A percentile compares a stretch with the other conserved stretches of the same genome.
Conservation (phyloP, 2,113 vertebrate species). For the Oreochromis niloticus region DNA sequence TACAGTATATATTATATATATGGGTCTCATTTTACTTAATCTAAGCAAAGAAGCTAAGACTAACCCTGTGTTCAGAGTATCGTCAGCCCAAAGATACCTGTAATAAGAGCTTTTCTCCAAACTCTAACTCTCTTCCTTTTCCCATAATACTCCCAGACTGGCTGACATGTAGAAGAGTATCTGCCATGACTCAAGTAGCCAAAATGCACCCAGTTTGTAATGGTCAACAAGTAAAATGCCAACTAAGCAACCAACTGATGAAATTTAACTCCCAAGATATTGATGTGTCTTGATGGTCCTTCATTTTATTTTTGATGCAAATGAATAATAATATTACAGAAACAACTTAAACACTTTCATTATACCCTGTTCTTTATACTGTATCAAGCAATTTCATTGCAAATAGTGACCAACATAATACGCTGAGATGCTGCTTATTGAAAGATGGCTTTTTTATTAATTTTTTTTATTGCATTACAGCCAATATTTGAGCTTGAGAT, state of each 20-base stretch:
- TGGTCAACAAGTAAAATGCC: not conserved
- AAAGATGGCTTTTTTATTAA: too few relatives aligned
- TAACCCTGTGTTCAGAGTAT: slow-evolving; percentile 7
- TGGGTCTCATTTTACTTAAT: not conserved
- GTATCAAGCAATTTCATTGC: too few relatives aligned
- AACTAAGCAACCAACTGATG: not conserved
- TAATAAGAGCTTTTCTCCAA: slow-evolving; percentile 13
- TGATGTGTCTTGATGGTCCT: not conserved
- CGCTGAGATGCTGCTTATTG: too few relatives aligned
- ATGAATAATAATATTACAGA: not conserved
- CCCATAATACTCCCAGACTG: slow-evolving; percentile 33
- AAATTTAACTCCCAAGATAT: not conserved
- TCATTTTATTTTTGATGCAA: not conserved
- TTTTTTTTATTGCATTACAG: too few relatives aligned
- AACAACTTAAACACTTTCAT: too few relatives aligned
- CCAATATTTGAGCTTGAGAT: too few relatives aligned
- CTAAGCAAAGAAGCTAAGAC: not conserved
- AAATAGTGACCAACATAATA: too few relatives aligned
- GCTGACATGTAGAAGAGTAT: too few relatives aligned
- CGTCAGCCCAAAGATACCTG: slow-evolving; percentile 14
- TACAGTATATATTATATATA: too few relatives aligned
- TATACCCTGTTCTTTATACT: too few relatives aligned
- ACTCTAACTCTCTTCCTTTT: slow-evolving; percentile 28
- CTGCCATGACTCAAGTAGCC: too few relatives aligned
- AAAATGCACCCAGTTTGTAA: not conserved